These are phyloP conservation scores for Typhlichthys eigenmanni DNA, from an alignment of 2,797 vertebrate genomes.

Conservation along the genomic window DNA sequence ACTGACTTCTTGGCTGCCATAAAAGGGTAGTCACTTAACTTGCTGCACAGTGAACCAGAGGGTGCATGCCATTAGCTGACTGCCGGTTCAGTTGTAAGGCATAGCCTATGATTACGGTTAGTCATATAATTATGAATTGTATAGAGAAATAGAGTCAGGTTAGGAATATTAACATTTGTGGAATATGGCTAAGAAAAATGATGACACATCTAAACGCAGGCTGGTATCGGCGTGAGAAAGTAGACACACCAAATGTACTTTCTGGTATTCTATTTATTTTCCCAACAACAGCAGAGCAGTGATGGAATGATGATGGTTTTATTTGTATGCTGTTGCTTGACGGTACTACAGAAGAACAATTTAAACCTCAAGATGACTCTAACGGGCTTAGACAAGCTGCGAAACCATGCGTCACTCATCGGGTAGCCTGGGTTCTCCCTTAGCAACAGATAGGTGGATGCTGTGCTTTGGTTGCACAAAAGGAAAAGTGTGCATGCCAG, in stretches of 20 bases:
- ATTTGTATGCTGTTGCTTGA: conserved; percentile 20
- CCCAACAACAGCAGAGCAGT: conserved; percentile 49
- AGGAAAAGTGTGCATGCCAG: conserved; percentile 3
- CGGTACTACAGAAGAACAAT: conserved; percentile 23
- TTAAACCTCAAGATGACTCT: conserved; percentile 10
- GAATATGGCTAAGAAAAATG: too few species aligned
- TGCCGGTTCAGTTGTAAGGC: not conserved
- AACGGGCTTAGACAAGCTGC: conserved; percentile 29
- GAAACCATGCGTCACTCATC: conserved; percentile 1
- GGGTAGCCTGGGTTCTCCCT: not conserved
- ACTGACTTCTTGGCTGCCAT: not conserved
- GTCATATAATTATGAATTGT: too few species aligned
- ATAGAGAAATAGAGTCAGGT: too few species aligned
- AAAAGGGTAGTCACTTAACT: conserved; percentile 8
- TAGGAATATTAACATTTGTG: too few species aligned
- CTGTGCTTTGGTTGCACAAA: conserved; percentile 3
- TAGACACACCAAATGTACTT: conserved; percentile 18
- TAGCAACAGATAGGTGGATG: conserved; percentile 11
- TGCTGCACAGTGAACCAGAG: conserved; percentile 1
- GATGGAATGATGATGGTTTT: conserved; percentile 19
- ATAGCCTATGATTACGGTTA: not conserved
- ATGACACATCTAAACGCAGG: too few species aligned
- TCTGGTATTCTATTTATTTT: conserved; percentile 52
- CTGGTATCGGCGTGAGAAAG: conserved; percentile 14
- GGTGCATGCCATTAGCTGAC: not conserved